Base-by-base conservation (phyloP, 2,888 invertebrate genomes). In the Orthosia cruda region DNA sequence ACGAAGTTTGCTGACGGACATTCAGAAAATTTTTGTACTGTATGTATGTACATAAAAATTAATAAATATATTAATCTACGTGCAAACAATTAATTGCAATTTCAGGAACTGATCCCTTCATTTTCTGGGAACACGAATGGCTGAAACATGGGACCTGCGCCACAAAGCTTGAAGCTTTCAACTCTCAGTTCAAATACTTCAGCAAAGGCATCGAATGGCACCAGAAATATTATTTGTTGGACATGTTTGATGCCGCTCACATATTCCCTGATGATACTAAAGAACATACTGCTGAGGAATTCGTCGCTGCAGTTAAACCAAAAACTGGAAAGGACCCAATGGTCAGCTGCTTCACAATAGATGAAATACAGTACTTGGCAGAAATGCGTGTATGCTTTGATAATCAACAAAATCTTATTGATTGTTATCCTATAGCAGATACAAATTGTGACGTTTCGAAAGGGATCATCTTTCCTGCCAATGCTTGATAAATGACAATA, bases 51-150 rank as follows among this genome's bases (percentile, higher is more conserved):
- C 9, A 2, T n/a, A 1, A 18, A 50, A 18, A 18, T 50, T 4
- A 91, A 16, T 20, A 13, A 55, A 54, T n/a, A 23, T 47, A 15
- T 18, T 18, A 4, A 12, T 18, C 32, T 15, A 45, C 32, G 3
- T n/a, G n/a, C 16, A 50, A 50, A 18, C 16, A 18, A 18, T 52
- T 23, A 9, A 40, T 40, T 40, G 40, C 0, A 20, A 74, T 88
- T 92, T 20, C 90, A 95, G 95, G 89, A 45, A 92, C 91, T 32
- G 87, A 90, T n/a, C 80, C 87, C 15, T 94, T 97, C 84, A 95
- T 97, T 11, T 96, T 98, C 58, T 98, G 98, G 98, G 95, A 97
- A 74, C 98, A 98, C 89, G 98, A 98, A 91, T 98, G 98, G 98
- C 89, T 95, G 0, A 98, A 98, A 88, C 98, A 98, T 90, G 98